These are phyloP conservation scores for Beroe forskalii DNA, from an alignment of 37 sponge, comb jelly and placozoan genomes.

Conservation along the genomic window DNA sequence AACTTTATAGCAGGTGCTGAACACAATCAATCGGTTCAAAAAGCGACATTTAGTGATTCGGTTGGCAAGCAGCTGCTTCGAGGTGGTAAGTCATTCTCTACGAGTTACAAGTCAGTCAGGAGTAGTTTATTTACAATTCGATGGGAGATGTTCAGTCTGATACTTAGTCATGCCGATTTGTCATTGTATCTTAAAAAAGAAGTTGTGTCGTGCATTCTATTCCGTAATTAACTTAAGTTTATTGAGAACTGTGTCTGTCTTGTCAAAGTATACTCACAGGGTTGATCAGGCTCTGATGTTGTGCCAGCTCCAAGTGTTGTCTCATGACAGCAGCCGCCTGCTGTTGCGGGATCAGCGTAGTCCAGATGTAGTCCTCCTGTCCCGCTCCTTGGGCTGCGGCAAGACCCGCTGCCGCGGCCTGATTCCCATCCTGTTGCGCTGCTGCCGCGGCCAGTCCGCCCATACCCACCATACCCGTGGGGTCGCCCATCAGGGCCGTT, in stretches of 20 bases:
- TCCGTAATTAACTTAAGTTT: too few species aligned
- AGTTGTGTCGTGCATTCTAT: too few species aligned
- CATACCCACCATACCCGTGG: background rate
- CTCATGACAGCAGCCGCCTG: conserved; percentile 62
- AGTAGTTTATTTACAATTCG: too few species aligned
- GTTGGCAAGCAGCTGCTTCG: too few species aligned
- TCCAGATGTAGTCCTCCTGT: conserved; percentile 54
- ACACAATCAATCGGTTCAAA: too few species aligned
- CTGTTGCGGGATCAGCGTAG: conserved; percentile 57
- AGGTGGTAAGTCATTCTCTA: too few species aligned
- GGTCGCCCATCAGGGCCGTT: conserved; percentile 38
- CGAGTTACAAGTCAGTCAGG: too few species aligned
- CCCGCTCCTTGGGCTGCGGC: background rate
- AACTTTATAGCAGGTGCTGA: too few species aligned
- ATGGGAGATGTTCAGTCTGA: too few species aligned
- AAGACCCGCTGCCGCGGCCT: background rate
- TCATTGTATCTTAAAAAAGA: too few species aligned
- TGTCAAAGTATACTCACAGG: conserved; percentile 13
- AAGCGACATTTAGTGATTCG: too few species aligned
- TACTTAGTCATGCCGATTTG: too few species aligned
- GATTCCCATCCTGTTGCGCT: background rate
- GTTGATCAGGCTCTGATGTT: conserved; percentile 40
- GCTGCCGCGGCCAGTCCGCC: conserved; percentile 28
- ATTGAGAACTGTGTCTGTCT: background rate
- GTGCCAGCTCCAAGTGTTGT: conserved; percentile 58